phyloP scores from a whole-genome alignment of 2,113 vertebrate genomes.

The Emydocephalus ijimae region DNA sequence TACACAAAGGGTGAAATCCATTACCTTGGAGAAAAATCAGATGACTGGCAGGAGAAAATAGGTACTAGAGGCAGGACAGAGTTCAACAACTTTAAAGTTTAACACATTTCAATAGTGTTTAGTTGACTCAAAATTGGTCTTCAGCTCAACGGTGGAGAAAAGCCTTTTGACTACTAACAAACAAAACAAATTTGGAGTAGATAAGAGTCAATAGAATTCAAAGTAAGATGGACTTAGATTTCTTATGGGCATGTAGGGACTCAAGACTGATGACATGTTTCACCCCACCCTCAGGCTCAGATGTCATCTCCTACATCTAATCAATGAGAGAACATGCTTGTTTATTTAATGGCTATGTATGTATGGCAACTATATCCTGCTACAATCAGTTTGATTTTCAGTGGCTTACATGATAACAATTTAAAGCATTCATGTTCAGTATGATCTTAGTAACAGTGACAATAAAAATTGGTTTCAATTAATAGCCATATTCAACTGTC shows the following conservation, averaged over 20 bases:
- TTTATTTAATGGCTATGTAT: not conserved
- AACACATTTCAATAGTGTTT: not conserved
- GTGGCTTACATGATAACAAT: not conserved
- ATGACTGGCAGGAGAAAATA: not conserved
- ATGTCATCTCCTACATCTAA: not conserved
- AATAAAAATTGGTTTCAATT: not conserved
- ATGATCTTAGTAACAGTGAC: not conserved
- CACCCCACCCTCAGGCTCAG: not conserved
- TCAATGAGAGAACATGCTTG: not conserved
- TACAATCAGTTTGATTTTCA: not conserved
- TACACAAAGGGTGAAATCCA: not conserved
- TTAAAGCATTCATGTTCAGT: not conserved
- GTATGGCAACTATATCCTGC: not conserved
- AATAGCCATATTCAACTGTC: not conserved
- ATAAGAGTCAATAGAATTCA: not conserved
- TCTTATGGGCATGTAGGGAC: not conserved
- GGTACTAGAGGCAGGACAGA: not conserved
- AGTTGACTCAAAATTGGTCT: not conserved
- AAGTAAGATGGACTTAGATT: not conserved
- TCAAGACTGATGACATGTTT: not conserved
- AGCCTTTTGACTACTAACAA: not conserved
- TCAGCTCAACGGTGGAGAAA: not conserved
- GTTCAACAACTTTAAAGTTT: not conserved
- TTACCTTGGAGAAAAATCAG: not conserved
- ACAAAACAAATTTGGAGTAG: not conserved